Evolutionary conservation across 2,113 vertebrate species (phyloP).

Genomic region (Miniopterus natalensis): DNA sequence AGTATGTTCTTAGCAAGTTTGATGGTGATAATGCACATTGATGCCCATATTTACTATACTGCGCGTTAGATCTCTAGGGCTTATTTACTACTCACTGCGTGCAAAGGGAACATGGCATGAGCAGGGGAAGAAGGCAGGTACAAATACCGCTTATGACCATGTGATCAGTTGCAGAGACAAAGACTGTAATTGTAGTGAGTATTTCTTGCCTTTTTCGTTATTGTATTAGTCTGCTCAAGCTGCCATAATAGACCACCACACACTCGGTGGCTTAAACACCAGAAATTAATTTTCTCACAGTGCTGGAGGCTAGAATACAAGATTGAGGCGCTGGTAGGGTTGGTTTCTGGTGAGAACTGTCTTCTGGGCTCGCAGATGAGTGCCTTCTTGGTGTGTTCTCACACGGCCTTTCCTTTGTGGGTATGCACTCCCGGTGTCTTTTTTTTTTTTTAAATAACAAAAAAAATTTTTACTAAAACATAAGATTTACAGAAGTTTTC

Average conservation of each 20-base stretch:
- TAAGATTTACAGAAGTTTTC: too few species aligned
- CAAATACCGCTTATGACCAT: not conserved
- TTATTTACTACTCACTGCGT: not conserved
- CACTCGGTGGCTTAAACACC: not conserved
- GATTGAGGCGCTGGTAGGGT: not conserved
- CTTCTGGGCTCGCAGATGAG: not conserved
- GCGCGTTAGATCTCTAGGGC: not conserved
- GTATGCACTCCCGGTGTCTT: not conserved
- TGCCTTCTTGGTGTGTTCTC: not conserved
- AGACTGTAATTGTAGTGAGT: too few species aligned
- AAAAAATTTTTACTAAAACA: too few species aligned
- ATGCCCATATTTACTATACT: not conserved
- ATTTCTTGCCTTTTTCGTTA: too few species aligned
- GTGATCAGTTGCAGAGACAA: not conserved
- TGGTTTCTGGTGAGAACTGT: not conserved
- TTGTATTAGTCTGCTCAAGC: not conserved
- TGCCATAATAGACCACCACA: not conserved
- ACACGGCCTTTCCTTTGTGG: not conserved
- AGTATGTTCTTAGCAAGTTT: not conserved
- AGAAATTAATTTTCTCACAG: not conserved
- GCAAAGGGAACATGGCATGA: not conserved
- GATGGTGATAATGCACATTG: not conserved
- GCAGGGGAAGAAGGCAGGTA: not conserved
- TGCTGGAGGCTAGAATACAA: not conserved
- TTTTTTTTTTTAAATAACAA: too few species aligned